A percentile compares a stretch with the other conserved stretches of the same genome.
Evolutionary conservation across 2,888 invertebrate genomes (phyloP).

Genomic region (Meiosimyza decipiens): DNA sequence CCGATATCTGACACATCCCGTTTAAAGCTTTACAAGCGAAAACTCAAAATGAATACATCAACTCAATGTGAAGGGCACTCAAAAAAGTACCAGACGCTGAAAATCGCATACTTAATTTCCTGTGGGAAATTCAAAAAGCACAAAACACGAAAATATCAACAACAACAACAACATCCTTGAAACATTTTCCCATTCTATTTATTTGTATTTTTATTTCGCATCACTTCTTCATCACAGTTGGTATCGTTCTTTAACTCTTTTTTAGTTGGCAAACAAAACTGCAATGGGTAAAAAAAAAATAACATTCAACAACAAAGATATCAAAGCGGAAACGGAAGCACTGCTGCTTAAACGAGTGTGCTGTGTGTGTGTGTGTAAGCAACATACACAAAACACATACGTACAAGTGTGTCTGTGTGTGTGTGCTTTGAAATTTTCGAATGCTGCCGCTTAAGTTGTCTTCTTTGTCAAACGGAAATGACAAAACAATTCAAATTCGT

Average conservation of each 20-base stretch:
- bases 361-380: not conserved
- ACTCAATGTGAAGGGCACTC: too few relatives aligned
- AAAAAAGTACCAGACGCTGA: not conserved
- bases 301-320: not conserved
- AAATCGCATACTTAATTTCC: conserved; percentile 19
- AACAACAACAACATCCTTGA: not conserved
- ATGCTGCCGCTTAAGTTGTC: not conserved
- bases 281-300: too few relatives aligned
- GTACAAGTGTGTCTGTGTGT: not conserved
- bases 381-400: not conserved
- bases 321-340: conserved; percentile 12
- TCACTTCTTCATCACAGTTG: not conserved
- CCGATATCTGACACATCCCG: too few relatives aligned
- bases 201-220: conserved; percentile 12
- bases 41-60: too few relatives aligned
- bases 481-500: conserved; percentile 25
- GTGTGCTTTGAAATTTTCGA: not conserved
- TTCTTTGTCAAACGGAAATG: conserved; percentile 16
- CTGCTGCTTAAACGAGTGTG: conserved; percentile 4
- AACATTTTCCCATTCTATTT: not conserved
- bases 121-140: conserved; percentile 18
- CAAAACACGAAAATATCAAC: not conserved
- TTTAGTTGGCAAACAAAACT: not conserved
- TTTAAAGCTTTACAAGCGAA: too few relatives aligned
- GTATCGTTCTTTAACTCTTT: conserved; percentile 9